phyloP scores from a whole-genome alignment of 2,888 invertebrate species.

The Patella pellucida region DNA sequence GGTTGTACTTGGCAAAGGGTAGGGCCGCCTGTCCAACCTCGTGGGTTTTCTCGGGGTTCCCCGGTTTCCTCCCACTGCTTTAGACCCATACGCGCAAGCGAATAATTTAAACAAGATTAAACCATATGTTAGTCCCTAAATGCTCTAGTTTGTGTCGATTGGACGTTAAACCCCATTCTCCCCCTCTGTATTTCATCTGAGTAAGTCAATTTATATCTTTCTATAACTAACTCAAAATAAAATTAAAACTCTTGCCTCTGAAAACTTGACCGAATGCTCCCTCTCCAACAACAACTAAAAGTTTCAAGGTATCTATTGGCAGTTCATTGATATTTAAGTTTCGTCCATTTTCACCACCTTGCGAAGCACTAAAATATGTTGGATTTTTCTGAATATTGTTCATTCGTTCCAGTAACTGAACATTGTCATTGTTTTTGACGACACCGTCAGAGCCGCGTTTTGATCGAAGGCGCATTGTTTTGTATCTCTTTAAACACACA shows the following conservation, averaged over 20 bases:
- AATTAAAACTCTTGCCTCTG: conserved; percentile 78
- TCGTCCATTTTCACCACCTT: conserved; percentile 34
- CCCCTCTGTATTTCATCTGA: neutral
- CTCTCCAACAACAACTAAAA: conserved; percentile 85
- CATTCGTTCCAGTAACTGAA: conserved; percentile 61
- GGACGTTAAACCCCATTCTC: too few species aligned
- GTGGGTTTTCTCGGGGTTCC: too few species aligned
- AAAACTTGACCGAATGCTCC: conserved; percentile 91
- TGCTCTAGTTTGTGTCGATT: too few species aligned
- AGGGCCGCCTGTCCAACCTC: too few species aligned
- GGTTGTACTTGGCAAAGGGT: too few species aligned
- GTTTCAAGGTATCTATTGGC: conserved; percentile 76
- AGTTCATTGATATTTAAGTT: conserved; percentile 54
- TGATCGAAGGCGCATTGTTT: conserved; percentile 34
- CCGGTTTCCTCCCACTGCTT: too few species aligned
- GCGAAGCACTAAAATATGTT: conserved; percentile 53
- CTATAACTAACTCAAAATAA: neutral
- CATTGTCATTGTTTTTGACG: conserved; percentile 57
- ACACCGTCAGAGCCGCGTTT: conserved; percentile 44
- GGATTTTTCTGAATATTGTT: conserved; percentile 65
- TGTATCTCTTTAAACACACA: conserved; percentile 39
- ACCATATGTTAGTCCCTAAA: too few species aligned
- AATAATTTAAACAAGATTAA: too few species aligned
- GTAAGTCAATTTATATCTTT: neutral
- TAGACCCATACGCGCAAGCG: too few species aligned